A percentile compares a stretch with the other conserved stretches of the same genome.
Conservation (phyloP, 2,888 invertebrate genomes). For the Microctonus brassicae region DNA sequence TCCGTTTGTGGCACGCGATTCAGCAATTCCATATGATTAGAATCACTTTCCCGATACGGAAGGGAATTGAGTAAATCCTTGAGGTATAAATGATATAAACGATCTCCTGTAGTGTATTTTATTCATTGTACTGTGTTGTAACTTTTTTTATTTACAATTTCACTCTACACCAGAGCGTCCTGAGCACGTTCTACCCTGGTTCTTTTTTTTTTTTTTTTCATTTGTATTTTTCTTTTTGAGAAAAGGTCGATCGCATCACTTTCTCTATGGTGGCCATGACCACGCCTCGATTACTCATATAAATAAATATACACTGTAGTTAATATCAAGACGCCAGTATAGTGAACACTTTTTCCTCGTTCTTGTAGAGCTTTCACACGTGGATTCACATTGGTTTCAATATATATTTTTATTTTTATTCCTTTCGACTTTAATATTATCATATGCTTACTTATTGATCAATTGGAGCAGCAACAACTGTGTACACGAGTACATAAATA, state of each 20-base stretch:
- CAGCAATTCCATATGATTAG: slow-evolving; percentile 50
- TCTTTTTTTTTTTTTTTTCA: neutral
- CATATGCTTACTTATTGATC: neutral
- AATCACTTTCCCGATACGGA: slow-evolving; percentile 56
- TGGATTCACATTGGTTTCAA: neutral
- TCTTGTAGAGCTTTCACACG: slow-evolving; percentile 35
- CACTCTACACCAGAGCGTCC: neutral
- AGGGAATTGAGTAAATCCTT: slow-evolving; percentile 35
- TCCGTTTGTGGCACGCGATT: slow-evolving; percentile 42
- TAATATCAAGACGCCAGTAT: slow-evolving; percentile 1
- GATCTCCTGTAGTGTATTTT: neutral
- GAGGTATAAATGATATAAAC: neutral
- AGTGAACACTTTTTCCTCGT: slow-evolving; percentile 31
- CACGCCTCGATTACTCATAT: slow-evolving; percentile 42
- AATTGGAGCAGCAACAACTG: neutral
- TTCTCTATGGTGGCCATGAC: slow-evolving; percentile 52
- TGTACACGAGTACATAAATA: neutral
- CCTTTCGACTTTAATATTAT: no score
- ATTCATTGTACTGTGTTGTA: neutral
- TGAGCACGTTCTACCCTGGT: neutral
- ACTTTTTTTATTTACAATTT: neutral
- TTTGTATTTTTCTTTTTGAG: slow-evolving; percentile 35
- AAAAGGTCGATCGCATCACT: slow-evolving; percentile 56
- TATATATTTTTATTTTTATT: neutral
- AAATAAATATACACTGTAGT: neutral